These are phyloP conservation scores for Epinotia ramella DNA, from an alignment of 2,888 invertebrate genomes.

Conservation along the genomic window DNA sequence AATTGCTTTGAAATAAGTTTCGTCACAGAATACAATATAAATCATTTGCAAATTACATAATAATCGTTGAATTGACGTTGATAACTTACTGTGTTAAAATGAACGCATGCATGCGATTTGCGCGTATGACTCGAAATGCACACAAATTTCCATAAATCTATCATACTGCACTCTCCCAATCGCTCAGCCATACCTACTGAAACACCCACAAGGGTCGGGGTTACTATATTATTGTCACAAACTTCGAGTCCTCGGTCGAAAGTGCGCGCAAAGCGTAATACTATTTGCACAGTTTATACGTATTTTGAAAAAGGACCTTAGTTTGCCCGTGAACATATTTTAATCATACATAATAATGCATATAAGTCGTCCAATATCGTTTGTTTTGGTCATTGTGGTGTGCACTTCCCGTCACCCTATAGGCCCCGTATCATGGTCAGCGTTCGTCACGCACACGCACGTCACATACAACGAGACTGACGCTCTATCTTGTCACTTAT, in stretches of 20 bases:
- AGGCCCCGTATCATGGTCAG: too few species aligned
- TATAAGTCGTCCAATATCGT: background rate
- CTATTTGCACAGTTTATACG: background rate
- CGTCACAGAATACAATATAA: slow-evolving; percentile 1
- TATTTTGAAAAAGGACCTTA: background rate
- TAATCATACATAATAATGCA: background rate
- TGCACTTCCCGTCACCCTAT: background rate
- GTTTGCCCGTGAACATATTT: background rate
- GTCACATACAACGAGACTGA: too few species aligned
- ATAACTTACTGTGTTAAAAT: background rate
- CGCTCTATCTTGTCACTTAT: too few species aligned
- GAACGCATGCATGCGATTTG: slow-evolving; percentile 4
- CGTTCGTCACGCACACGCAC: too few species aligned
- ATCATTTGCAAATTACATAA: background rate
- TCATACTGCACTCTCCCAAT: background rate
- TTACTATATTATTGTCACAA: slow-evolving; percentile 21
- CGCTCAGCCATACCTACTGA: slow-evolving; percentile 2
- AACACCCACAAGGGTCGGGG: slow-evolving; percentile 8
- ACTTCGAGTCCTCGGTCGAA: background rate
- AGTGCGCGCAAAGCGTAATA: background rate
- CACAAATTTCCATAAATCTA: background rate
- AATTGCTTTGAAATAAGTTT: slow-evolving; percentile 6
- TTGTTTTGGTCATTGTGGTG: background rate
- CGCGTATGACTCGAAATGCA: background rate
- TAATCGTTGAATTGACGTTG: slow-evolving; percentile 1